phyloP scores from a whole-genome alignment of 2,797 vertebrate species.

The Bryconaethiops microstoma region DNA sequence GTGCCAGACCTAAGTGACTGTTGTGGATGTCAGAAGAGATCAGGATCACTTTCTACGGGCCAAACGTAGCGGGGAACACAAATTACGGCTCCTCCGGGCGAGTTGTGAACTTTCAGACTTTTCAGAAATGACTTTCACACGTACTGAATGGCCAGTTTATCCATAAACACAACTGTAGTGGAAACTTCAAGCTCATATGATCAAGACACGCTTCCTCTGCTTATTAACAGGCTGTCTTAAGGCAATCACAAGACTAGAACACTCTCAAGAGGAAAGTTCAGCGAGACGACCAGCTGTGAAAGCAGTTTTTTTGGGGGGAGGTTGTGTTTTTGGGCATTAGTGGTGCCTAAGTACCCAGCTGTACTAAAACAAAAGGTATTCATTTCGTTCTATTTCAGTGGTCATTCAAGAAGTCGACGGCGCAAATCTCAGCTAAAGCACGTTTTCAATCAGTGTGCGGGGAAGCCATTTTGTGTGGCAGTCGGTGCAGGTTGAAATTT shows the following conservation, averaged over 20 bases:
- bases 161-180: slow-evolving; percentile 26
- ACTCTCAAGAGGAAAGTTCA: slow-evolving; percentile 25
- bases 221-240: slow-evolving; percentile 46
- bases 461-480: slow-evolving; percentile 16
- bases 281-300: neutral
- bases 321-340: too few relatives aligned
- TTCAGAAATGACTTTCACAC: slow-evolving; percentile 41
- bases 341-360: neutral
- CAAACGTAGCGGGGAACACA: slow-evolving; percentile 27
- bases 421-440: neutral
- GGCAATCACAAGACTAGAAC: slow-evolving; percentile 55
- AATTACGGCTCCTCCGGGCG: slow-evolving; percentile 36
- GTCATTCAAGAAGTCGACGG: neutral
- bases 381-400: neutral
- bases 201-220: slow-evolving; percentile 45
- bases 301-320: too few relatives aligned
- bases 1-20: slow-evolving; percentile 4
- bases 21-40: slow-evolving; percentile 38
- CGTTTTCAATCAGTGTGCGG: slow-evolving; percentile 24
- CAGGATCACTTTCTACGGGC: slow-evolving; percentile 30
- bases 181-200: slow-evolving; percentile 50
- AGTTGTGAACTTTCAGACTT: slow-evolving; percentile 38
- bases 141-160: slow-evolving; percentile 25
- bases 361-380: neutral
- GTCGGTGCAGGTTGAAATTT: slow-evolving; percentile 40